These are phyloP conservation scores for Macrotis lagotis DNA, from an alignment of 2,113 vertebrate species.

Conservation along the genomic window DNA sequence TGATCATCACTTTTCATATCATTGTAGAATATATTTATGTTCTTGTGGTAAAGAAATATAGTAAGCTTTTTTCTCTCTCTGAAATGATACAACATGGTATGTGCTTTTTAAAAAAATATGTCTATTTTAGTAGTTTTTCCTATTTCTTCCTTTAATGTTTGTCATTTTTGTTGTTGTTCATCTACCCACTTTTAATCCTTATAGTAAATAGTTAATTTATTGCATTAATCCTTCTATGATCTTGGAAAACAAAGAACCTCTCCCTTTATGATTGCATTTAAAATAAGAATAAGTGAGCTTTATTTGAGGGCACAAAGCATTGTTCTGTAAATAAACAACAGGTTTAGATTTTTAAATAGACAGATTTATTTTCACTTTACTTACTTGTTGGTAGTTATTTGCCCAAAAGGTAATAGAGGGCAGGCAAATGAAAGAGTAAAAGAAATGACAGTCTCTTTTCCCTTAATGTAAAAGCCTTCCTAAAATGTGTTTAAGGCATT, in stretches of 20 bases:
- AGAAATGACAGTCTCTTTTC: background rate
- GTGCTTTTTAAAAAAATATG: background rate
- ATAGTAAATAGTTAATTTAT: background rate
- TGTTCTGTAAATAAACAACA: background rate
- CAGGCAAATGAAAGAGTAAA: background rate
- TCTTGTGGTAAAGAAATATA: background rate
- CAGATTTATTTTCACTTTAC: background rate
- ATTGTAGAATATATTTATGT: background rate
- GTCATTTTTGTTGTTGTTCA: background rate
- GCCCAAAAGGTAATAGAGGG: background rate
- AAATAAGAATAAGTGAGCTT: slow-evolving; percentile 26
- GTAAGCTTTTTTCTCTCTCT: background rate
- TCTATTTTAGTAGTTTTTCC: background rate
- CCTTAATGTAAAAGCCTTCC: background rate
- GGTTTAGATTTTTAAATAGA: background rate
- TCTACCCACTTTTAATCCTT: background rate
- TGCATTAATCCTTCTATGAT: background rate
- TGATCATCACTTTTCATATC: background rate
- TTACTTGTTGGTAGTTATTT: background rate
- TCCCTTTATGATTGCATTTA: background rate
- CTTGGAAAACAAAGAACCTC: background rate
- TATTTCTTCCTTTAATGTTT: background rate
- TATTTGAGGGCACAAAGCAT: background rate
- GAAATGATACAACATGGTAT: background rate
- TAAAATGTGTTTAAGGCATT: background rate